phyloP scores from a whole-genome alignment of 2,888 invertebrate genomes.

The Bellardia pandia region DNA sequence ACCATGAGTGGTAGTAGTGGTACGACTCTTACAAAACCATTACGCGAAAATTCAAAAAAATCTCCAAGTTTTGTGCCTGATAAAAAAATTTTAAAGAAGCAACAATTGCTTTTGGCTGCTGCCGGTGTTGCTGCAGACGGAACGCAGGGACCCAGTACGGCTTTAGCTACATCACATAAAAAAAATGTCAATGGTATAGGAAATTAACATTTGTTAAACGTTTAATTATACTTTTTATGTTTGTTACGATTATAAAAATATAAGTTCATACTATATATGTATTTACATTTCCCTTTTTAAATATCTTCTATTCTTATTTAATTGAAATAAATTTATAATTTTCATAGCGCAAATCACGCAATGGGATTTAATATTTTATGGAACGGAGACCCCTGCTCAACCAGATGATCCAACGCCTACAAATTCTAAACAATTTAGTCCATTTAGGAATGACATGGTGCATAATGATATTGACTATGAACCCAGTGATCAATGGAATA shows the following conservation, averaged over 20 bases:
- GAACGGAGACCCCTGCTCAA: constrained; percentile 88
- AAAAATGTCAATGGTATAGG: constrained; percentile 77
- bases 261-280: background rate
- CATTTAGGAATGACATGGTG: constrained; percentile 84
- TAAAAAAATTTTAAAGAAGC: constrained; percentile 80
- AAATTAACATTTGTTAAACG: constrained; percentile 8
- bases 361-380: constrained; percentile 93
- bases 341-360: constrained; percentile 87
- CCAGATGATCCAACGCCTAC: constrained; percentile 83
- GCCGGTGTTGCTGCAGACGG: constrained; percentile 63
- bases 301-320: background rate
- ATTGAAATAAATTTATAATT: background rate
- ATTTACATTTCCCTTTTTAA: constrained; percentile 10
- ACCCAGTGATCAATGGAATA: constrained; percentile 86
- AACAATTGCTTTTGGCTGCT: constrained; percentile 79
- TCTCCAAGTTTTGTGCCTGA: constrained; percentile 80
- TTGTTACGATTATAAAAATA: background rate
- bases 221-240: constrained; percentile 32
- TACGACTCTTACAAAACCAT: constrained; percentile 79
- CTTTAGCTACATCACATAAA: constrained; percentile 73
- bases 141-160: constrained; percentile 72
- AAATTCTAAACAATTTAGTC: constrained; percentile 79
- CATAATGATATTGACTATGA: constrained; percentile 87
- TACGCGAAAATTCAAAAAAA: constrained; percentile 83
- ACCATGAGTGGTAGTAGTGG: constrained; percentile 42